Evolutionary conservation across 2,797 vertebrate species (phyloP).

Genomic region (Sylvia borin): DNA sequence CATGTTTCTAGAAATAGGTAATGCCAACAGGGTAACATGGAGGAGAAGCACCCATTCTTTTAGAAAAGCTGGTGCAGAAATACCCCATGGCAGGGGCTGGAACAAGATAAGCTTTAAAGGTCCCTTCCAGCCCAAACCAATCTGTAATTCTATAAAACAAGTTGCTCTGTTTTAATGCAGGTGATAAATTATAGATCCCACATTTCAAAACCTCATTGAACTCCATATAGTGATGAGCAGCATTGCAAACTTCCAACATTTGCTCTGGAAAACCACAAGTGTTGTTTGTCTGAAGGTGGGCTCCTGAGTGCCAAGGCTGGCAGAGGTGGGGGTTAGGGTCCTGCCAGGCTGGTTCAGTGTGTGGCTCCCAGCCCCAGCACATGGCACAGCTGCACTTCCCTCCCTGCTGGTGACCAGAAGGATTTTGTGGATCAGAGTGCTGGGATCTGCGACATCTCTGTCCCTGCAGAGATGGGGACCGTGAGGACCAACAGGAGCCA

Average conservation of each 20-base stretch:
- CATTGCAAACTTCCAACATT: not conserved
- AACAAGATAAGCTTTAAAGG: not conserved
- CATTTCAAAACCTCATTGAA: not conserved
- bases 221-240: not conserved
- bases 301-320: not conserved
- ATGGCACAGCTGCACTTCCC: accelerated
- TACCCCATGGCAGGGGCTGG: not conserved
- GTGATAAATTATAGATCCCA: not conserved
- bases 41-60: not conserved
- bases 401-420: not conserved
- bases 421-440: not conserved
- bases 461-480: not conserved
- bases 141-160: not conserved
- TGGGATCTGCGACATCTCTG: too few species aligned
- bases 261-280: not conserved
- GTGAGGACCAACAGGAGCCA: accelerated
- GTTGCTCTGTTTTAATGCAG: not conserved
- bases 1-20: not conserved
- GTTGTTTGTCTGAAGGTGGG: not conserved
- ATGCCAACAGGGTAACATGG: not conserved
- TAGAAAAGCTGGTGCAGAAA: not conserved
- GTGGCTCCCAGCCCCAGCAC: not conserved
- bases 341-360: accelerated
- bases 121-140: not conserved
- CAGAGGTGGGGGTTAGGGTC: not conserved